Evolutionary conservation across 2,113 vertebrate species (phyloP), one percentile per base, ranked within the genome.

Genomic region (Montifringilla adamsi): DNA sequence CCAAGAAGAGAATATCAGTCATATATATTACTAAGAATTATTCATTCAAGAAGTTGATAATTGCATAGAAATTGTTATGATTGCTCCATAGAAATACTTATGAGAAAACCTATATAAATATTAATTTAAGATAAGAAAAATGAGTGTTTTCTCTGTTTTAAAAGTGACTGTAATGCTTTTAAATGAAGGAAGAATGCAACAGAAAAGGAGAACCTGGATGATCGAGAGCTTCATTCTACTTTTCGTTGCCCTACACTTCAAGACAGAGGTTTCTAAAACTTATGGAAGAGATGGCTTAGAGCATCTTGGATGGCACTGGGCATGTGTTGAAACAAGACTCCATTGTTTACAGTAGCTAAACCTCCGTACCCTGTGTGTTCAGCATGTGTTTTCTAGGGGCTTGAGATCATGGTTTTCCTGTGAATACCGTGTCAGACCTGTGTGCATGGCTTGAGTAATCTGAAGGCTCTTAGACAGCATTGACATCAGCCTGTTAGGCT

Each of bases 161-260:
- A 12, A 84, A 59, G 10, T 20, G 7, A 39, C 83, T 96, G 53
- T 95, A 94, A 82, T 93, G 13, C 52, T 95, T 91, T 97, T 84
- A 96, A 97, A 95, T 55, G 69, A 18, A 64, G 46, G 62, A 92
- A 97, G 87, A 97, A 79, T 69, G 31, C 10, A 70, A 52, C 64
- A 39, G 28, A 75, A 90, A 93, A 80, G 16, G 10, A 23, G 10
- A 53, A 75, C 13, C 8, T 12, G 33, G 21, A 67, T 91, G 67
- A 95, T 70, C 94, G 86, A 90, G 59, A 73, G 7, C 4, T 31
- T 47, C 66, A 67, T 87, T 59, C 39, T 41, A 89, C 27, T 79
- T 83, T 92, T 93, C 2, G n/a, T 67, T 89, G 12, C 49, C 84
- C 55, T 94, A 26, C 43, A 49, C 41, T 43, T 86, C 86, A 81